These are phyloP conservation scores for Gallinago jamesoni DNA, from an alignment of 2,113 vertebrate genomes.

Conservation along the genomic window DNA sequence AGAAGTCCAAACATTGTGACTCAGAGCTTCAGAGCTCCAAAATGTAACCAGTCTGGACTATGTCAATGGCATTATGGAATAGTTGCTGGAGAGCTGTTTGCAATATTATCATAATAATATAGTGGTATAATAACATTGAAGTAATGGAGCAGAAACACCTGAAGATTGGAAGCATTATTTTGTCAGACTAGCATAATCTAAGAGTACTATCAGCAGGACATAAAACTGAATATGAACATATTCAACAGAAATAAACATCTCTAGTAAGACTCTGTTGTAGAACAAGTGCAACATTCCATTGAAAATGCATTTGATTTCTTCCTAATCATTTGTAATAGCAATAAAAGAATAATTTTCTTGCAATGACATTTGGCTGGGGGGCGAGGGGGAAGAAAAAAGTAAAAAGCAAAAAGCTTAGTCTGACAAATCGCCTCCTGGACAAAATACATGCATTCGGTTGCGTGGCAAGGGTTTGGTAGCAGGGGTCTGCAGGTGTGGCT, in stretches of 20 bases:
- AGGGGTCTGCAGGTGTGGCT: neutral
- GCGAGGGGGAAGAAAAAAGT: neutral
- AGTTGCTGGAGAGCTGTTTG: neutral
- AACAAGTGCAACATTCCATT: neutral
- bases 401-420: neutral
- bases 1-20: neutral
- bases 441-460: neutral
- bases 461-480: neutral
- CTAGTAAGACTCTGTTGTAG: neutral
- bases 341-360: neutral
- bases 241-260: neutral
- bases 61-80: neutral
- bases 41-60: neutral
- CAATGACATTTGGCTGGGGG: neutral
- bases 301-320: neutral
- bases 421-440: neutral
- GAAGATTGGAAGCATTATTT: neutral
- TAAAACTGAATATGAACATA: neutral
- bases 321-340: neutral
- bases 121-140: neutral
- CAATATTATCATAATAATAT: neutral
- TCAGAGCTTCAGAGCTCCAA: neutral
- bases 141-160: neutral
- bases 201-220: neutral
- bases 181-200: neutral